Conservation (phyloP, 23 tunicate genomes). For the Corella eumyota region DNA sequence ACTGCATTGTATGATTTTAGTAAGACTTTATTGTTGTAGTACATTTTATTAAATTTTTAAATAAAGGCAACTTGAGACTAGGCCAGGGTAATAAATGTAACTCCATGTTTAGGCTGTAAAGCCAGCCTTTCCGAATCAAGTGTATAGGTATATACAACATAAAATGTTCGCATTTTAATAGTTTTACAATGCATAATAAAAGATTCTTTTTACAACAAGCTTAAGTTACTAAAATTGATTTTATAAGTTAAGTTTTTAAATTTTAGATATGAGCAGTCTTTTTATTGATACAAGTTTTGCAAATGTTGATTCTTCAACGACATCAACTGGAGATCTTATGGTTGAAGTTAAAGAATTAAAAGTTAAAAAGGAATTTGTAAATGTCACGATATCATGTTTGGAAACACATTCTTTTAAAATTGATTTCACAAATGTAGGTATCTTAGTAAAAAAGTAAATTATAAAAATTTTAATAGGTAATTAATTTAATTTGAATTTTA, state of each 20-base stretch:
- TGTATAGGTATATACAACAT: too few relatives aligned
- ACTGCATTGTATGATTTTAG: conserved; percentile 51
- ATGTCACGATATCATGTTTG: conserved; percentile 26
- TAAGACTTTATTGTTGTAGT: background rate
- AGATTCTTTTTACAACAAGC: too few relatives aligned
- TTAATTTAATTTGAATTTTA: background rate
- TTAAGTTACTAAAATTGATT: too few relatives aligned
- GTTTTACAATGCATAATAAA: too few relatives aligned
- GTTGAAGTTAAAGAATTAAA: conserved; percentile 20
- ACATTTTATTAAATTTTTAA: background rate
- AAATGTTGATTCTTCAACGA: conserved; percentile 7
- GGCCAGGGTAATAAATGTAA: too few relatives aligned
- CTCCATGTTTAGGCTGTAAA: too few relatives aligned
- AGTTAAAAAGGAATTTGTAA: conserved; percentile 14
- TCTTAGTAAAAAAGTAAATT: conserved; percentile 11
- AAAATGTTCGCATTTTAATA: too few relatives aligned
- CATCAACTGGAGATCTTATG: conserved; percentile 22
- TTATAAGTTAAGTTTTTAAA: too few relatives aligned
- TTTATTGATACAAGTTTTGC: too few relatives aligned
- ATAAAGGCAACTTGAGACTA: too few relatives aligned
- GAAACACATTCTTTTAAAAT: background rate
- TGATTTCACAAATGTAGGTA: conserved; percentile 7
- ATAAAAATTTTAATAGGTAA: background rate
- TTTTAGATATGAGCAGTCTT: too few relatives aligned
- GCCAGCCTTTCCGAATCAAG: too few relatives aligned